Percentiles rank a stretch among this genome's conserved stretches.
phyloP scores from a whole-genome alignment of 2,797 vertebrate species.

The Tragelaphus eurycerus region DNA sequence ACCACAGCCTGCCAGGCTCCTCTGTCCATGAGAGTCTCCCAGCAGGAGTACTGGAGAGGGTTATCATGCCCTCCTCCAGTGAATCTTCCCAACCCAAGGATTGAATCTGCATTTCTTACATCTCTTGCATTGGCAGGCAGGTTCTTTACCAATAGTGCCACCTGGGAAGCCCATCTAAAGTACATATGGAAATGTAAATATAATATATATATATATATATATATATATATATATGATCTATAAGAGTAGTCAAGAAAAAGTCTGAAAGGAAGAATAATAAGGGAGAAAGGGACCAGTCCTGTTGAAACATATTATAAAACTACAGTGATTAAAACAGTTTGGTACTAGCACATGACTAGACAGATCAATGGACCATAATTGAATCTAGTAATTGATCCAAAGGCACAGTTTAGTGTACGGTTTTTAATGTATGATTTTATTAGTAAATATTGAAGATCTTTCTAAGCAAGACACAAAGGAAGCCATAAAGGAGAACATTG shows the following conservation, averaged over 20 bases:
- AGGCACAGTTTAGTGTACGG: neutral
- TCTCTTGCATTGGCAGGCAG: neutral
- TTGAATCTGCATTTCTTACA: neutral
- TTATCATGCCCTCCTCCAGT: neutral
- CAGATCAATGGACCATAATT: neutral
- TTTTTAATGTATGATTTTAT: slow-evolving; percentile 25
- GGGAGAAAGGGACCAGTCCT: neutral
- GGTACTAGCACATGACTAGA: neutral
- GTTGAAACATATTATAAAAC: slow-evolving; percentile 28
- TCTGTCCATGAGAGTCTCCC: neutral
- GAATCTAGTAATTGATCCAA: neutral
- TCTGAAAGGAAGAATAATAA: slow-evolving; percentile 20
- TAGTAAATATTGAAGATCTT: slow-evolving; percentile 23
- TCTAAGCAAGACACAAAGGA: slow-evolving; percentile 28
- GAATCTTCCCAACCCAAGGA: neutral
- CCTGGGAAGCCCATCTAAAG: neutral
- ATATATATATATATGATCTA: neutral
- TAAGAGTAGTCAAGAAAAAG: neutral
- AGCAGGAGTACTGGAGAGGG: neutral
- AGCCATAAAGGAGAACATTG: neutral
- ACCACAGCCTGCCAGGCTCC: neutral
- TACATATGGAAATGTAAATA: neutral
- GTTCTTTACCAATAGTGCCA: neutral
- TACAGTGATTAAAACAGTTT: slow-evolving; percentile 23
- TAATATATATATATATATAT: neutral